Conservation (phyloP, 2,888 invertebrate species). For the Hipparchia sbordonii region DNA sequence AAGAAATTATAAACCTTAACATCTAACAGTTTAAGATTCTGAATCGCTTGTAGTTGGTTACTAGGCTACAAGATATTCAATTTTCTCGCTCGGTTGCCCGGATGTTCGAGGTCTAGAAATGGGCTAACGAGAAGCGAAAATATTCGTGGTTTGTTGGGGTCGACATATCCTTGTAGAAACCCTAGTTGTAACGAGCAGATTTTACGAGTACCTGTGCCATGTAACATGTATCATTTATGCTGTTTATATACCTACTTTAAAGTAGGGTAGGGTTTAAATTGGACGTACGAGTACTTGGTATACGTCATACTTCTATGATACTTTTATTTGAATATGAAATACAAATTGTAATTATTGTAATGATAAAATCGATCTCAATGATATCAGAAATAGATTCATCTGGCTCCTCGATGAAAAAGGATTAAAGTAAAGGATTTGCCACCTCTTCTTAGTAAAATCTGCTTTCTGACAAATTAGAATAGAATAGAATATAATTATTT, state of each 20-base stretch:
- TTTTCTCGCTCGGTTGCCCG: conserved; percentile 46
- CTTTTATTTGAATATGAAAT: too few relatives aligned
- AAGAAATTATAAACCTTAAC: neutral
- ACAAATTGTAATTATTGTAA: too few relatives aligned
- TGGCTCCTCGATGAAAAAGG: too few relatives aligned
- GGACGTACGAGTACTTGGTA: neutral
- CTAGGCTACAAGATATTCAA: conserved; percentile 49
- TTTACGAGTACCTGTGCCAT: conserved; percentile 14
- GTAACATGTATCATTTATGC: neutral
- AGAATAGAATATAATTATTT: too few relatives aligned
- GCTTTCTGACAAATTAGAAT: too few relatives aligned
- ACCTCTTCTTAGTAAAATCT: too few relatives aligned
- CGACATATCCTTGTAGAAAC: conserved; percentile 14
- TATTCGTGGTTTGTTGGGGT: conserved; percentile 20
- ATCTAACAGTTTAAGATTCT: neutral
- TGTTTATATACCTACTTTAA: conserved; percentile 3
- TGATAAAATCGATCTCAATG: too few relatives aligned
- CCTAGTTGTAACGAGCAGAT: conserved; percentile 23
- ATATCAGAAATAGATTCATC: too few relatives aligned
- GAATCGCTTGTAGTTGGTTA: neutral
- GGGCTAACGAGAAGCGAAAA: conserved; percentile 24
- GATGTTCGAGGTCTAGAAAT: conserved; percentile 28
- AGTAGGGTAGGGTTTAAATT: conserved; percentile 14
- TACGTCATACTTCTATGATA: too few relatives aligned
- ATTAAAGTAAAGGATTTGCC: too few relatives aligned